These are phyloP conservation scores for Vannuccia rotundouncinata DNA, from an alignment of 2,888 invertebrate species.

Conservation along the genomic window DNA sequence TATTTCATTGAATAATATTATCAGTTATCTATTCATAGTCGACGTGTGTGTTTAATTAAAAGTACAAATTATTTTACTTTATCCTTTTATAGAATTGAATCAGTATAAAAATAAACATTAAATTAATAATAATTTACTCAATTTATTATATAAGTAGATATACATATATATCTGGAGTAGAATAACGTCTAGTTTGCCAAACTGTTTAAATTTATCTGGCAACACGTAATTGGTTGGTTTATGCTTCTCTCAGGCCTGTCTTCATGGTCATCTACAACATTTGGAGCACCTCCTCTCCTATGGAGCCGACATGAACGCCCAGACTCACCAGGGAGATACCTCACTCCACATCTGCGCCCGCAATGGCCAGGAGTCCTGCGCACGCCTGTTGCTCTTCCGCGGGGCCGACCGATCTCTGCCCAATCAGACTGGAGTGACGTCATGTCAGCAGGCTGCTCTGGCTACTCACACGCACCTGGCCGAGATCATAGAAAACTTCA, in stretches of 20 bases:
- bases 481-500: conserved; percentile 86
- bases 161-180: not conserved
- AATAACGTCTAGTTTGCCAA: no score
- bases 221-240: no score
- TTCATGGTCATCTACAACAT: conserved; percentile 87
- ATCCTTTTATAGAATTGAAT: no score
- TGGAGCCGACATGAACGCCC: conserved; percentile 94
- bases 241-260: conserved; percentile 70
- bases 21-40: no score
- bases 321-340: conserved; percentile 88
- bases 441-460: conserved; percentile 94
- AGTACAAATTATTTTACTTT: no score
- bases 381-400: conserved; percentile 84
- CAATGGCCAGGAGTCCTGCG: conserved; percentile 88
- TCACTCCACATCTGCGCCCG: conserved; percentile 97
- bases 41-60: no score
- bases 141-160: not conserved
- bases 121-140: no score
- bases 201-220: no score
- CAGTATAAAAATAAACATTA: no score
- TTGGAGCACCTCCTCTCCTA: conserved; percentile 94
- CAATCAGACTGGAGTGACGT: conserved; percentile 93
- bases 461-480: conserved; percentile 89
- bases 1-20: no score
- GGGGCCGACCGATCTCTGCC: conserved; percentile 85